phyloP scores from a whole-genome alignment of 1,140 invertebrate species.

The Brachionus asplanchnoidis region DNA sequence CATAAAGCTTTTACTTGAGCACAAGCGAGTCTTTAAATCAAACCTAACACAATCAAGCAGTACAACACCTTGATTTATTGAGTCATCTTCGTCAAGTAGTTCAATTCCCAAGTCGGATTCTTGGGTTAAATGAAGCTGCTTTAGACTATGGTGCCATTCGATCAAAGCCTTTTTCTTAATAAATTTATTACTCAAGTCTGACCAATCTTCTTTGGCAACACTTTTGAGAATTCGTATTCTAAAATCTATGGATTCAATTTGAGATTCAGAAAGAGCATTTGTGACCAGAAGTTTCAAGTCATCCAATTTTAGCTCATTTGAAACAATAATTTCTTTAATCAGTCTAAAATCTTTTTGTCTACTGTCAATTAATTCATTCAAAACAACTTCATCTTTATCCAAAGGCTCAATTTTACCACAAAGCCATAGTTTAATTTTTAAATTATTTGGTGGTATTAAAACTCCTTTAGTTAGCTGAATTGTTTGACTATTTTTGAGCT shows the following conservation, averaged over 20 bases:
- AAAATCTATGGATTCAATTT: neutral
- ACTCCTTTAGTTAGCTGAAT: neutral
- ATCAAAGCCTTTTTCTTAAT: neutral
- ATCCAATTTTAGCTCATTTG: neutral
- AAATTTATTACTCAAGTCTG: neutral
- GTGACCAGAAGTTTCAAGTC: neutral
- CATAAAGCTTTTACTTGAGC: neutral
- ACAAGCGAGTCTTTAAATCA: neutral
- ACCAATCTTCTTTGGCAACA: neutral
- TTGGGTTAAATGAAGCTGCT: neutral
- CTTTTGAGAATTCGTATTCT: neutral
- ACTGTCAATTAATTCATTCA: neutral
- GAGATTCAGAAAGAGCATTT: neutral
- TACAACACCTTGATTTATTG: neutral
- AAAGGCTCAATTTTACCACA: neutral
- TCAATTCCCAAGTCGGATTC: neutral
- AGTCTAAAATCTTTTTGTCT: neutral
- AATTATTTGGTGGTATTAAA: neutral
- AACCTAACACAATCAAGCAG: neutral
- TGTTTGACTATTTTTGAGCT: slow-evolving; percentile 7
- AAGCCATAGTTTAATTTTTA: neutral
- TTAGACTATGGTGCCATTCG: slow-evolving; percentile 2
- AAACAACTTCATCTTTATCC: neutral
- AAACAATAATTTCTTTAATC: neutral
- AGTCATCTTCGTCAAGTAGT: neutral